phyloP scores from a whole-genome alignment of 2,797 vertebrate species.

The Silurus lanzhouensis region DNA sequence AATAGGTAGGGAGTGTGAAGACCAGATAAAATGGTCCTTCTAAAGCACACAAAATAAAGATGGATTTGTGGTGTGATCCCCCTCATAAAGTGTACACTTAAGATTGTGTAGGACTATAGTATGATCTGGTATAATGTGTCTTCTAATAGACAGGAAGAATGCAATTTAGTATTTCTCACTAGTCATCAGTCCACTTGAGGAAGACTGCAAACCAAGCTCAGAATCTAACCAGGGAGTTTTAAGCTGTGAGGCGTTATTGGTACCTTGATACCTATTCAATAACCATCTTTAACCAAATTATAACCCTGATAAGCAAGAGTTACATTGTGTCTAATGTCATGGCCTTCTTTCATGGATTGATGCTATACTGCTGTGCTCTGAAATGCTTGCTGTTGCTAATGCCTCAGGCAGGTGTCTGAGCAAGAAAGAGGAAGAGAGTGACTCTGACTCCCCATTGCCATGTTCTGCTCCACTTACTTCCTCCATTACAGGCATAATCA shows the following conservation, averaged over 20 bases:
- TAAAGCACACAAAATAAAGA: slow-evolving; percentile 53
- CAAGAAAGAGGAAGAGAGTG: neutral
- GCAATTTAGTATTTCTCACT: neutral
- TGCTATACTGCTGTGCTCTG: neutral
- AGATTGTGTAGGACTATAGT: neutral
- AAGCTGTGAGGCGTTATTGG: neutral
- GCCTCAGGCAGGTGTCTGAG: neutral
- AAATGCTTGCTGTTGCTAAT: neutral
- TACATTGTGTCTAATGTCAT: neutral
- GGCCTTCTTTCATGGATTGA: neutral
- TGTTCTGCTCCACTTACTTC: slow-evolving; percentile 44
- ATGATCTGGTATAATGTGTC: neutral
- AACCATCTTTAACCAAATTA: neutral
- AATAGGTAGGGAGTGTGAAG: slow-evolving; percentile 54
- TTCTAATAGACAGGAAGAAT: neutral
- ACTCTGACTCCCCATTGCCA: slow-evolving; percentile 16
- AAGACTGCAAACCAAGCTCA: neutral
- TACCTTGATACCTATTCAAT: neutral
- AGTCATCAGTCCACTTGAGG: neutral
- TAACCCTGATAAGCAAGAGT: neutral
- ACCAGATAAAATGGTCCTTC: slow-evolving; percentile 43
- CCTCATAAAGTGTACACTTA: neutral
- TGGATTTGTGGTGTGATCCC: slow-evolving; percentile 40
- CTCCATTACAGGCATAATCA: slow-evolving; percentile 43
- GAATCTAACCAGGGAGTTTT: neutral